A percentile compares a stretch with the other conserved stretches of the same genome.
These are phyloP conservation scores for Archilochus colubris DNA, from an alignment of 2,113 vertebrate species.

Conservation along the genomic window DNA sequence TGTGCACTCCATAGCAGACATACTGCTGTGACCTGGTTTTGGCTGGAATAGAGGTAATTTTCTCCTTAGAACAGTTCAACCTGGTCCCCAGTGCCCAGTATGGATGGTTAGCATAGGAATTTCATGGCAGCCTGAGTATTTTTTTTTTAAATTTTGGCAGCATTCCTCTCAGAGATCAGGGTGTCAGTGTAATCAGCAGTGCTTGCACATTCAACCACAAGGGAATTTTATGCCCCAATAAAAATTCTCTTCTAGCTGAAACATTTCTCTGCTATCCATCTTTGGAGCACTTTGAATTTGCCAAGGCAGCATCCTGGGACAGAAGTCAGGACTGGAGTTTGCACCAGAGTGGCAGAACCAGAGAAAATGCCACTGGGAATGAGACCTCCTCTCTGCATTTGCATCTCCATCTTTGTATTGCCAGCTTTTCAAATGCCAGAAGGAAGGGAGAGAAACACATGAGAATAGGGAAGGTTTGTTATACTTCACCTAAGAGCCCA, in stretches of 20 bases:
- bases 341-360: not conserved
- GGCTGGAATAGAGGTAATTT: too few relatives aligned
- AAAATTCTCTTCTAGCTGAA: not conserved
- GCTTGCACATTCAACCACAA: not conserved
- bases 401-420: not conserved
- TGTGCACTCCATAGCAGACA: not conserved
- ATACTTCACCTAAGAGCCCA: constrained; percentile 56
- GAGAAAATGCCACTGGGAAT: not conserved
- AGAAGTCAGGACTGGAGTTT: not conserved
- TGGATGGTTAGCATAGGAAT: not conserved
- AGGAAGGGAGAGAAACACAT: constrained; percentile 11
- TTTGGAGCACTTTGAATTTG: not conserved
- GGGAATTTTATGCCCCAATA: not conserved
- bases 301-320: not conserved
- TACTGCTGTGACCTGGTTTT: not conserved
- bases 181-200: not conserved
- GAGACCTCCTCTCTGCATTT: constrained; percentile 2
- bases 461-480: constrained; percentile 40
- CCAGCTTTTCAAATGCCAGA: constrained; percentile 18
- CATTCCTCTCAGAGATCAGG: not conserved
- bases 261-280: not conserved
- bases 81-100: not conserved
- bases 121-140: not conserved
- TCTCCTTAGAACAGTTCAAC: not conserved
- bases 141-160: not conserved